These are phyloP conservation scores for Eueides isabella DNA, from an alignment of 1,140 invertebrate species.

Conservation along the genomic window DNA sequence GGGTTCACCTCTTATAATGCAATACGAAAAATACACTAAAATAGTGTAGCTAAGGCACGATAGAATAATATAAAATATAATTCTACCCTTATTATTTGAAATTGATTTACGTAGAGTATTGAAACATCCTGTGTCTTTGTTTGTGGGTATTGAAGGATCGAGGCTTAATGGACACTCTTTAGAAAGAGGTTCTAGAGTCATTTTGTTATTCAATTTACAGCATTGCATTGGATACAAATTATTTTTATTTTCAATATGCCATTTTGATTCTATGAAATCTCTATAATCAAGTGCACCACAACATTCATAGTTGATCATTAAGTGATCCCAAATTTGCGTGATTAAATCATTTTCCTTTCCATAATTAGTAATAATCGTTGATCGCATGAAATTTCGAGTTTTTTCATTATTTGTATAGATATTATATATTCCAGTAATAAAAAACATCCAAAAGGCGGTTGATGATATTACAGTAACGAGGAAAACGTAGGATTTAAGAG, in stretches of 20 bases:
- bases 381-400: slow-evolving; percentile 51
- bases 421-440: slow-evolving; percentile 65
- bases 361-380: slow-evolving; percentile 54
- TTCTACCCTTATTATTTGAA: slow-evolving; percentile 49
- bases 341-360: slow-evolving; percentile 67
- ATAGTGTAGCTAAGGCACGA: slow-evolving; percentile 45
- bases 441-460: slow-evolving; percentile 63
- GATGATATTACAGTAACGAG: slow-evolving; percentile 56
- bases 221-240: slow-evolving; percentile 65
- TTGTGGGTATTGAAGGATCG: slow-evolving; percentile 30
- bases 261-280: slow-evolving; percentile 58
- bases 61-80: slow-evolving; percentile 62
- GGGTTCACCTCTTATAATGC: slow-evolving; percentile 62
- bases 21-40: slow-evolving; percentile 62
- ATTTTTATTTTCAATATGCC: slow-evolving; percentile 54
- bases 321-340: slow-evolving; percentile 58
- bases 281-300: slow-evolving; percentile 59
- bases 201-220: slow-evolving; percentile 58
- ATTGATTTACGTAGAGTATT: slow-evolving; percentile 53
- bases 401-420: slow-evolving; percentile 62
- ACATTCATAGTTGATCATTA: slow-evolving; percentile 71
- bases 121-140: slow-evolving; percentile 61
- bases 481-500: slow-evolving; percentile 69
- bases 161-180: slow-evolving; percentile 51
- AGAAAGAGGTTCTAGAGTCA: slow-evolving; percentile 50